Evolutionary conservation across 2,113 vertebrate genomes (phyloP).

Genomic region (Aepyceros melampus): DNA sequence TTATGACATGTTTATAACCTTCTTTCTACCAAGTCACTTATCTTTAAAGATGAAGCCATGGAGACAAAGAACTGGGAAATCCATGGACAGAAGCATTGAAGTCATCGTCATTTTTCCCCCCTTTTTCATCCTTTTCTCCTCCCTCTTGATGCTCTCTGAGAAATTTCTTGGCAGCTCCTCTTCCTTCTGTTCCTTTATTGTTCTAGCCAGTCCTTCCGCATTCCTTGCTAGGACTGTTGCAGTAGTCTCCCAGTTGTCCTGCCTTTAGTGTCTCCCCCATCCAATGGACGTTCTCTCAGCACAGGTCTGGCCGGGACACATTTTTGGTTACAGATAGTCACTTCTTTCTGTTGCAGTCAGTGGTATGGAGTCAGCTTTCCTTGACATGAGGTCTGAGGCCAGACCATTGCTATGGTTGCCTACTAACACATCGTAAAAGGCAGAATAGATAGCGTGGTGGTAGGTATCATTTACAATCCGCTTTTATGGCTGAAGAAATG

Average conservation of each 20-base stretch:
- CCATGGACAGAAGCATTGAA: background rate
- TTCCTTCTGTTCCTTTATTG: background rate
- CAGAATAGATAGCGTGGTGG: background rate
- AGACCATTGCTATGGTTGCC: background rate
- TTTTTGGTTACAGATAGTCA: background rate
- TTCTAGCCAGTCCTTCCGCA: background rate
- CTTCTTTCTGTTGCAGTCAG: background rate
- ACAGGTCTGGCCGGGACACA: background rate
- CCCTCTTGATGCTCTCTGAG: background rate
- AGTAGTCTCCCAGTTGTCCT: background rate
- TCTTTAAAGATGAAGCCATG: background rate
- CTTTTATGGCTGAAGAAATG: background rate
- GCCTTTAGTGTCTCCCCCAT: background rate
- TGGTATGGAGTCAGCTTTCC: background rate
- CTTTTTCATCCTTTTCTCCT: background rate
- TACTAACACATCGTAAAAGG: background rate
- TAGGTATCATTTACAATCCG: background rate
- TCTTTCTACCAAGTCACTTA: background rate
- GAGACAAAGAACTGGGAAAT: background rate
- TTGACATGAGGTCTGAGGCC: background rate
- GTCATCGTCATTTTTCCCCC: fast-evolving
- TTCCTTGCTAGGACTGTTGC: background rate
- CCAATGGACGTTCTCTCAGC: background rate
- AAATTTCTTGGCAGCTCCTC: background rate
- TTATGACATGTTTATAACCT: background rate